Base-by-base conservation (phyloP, 2,797 vertebrate species). In the Setipinna tenuifilis region DNA sequence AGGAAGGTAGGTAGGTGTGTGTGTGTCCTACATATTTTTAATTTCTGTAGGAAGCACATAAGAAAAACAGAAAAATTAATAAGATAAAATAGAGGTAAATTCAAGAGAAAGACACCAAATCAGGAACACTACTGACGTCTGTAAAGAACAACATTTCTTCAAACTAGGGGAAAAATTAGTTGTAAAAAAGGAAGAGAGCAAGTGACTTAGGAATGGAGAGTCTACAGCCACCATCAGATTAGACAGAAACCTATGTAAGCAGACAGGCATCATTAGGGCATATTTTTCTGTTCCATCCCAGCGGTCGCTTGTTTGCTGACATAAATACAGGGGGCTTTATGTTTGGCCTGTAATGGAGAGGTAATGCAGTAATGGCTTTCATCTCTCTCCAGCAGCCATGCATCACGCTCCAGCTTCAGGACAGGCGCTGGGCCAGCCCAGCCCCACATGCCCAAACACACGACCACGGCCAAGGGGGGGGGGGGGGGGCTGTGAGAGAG, bases 341-440 rank as follows among this genome's bases (percentile, higher is more conserved):
- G 89, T 90, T 91, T 93, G 91, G 89, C 91, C 88, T 89, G 89
- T 93, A 94, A 94, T 93, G 90, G 91, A 83, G 88, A 91, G 91
- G 90, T 90, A 91, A 91, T 93, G 90, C 86, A 92, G 71, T 3
- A 83, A 92, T 89, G 90, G 89, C 91, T 94, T 94, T 94, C 91
- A 93, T 94, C 88, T 92, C 89, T 80, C 86, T 91, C 86, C 90
- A 61, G 54, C 91, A 91, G 87, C 92, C 88, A 92, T 92, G 91
- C 89, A 91, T 93, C 91, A 92, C 88, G 88, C 90, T 87, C 78
- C 46, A 78, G 78, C 84, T 59, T 71, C 50, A 84, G 81, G 84
- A 87, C 87, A 85, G 62, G 85, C 62, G 68, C 82, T 59, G 68
- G 83, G 44, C 84, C 82, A 82, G 61, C 82, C 78, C 85, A 62